Percentiles rank a stretch among this genome's conserved stretches.
These are phyloP conservation scores for Unio pictorum DNA, from an alignment of 2,888 invertebrate genomes.

Conservation along the genomic window DNA sequence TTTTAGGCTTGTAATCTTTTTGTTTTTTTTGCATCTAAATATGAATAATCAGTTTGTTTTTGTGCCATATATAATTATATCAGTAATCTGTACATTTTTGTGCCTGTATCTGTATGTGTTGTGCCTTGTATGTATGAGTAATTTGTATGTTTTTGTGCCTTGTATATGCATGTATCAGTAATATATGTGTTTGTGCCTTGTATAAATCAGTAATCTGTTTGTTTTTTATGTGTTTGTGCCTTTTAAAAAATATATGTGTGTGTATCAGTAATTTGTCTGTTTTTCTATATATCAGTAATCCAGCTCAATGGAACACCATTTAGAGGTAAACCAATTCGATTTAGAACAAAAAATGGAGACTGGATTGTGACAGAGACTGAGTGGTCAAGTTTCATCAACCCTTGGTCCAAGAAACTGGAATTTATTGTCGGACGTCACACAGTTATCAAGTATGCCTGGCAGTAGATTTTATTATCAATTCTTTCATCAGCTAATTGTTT, in stretches of 20 bases:
- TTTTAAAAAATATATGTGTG: too few species aligned
- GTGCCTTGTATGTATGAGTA: too few species aligned
- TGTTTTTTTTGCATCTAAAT: too few species aligned
- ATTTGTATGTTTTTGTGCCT: too few species aligned
- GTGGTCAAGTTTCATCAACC: constrained; percentile 94
- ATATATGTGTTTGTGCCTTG: too few species aligned
- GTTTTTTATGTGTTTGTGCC: neutral
- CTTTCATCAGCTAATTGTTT: neutral
- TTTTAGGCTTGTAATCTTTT: too few species aligned
- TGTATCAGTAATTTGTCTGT: neutral
- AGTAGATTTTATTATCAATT: neutral
- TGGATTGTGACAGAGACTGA: constrained; percentile 90
- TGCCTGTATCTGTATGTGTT: too few species aligned
- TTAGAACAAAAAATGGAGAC: constrained; percentile 87
- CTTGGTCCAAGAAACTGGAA: constrained; percentile 92
- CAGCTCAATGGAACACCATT: constrained; percentile 82
- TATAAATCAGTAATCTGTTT: too few species aligned
- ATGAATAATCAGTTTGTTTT: too few species aligned
- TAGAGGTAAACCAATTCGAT: constrained; percentile 84
- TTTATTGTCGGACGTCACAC: constrained; percentile 90
- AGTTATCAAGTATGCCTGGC: constrained; percentile 76
- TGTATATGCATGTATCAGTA: too few species aligned
- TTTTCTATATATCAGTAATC: constrained; percentile 75
- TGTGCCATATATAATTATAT: too few species aligned
- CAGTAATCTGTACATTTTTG: too few species aligned